Percentiles rank a stretch among this genome's conserved stretches.
Evolutionary conservation across 2,113 vertebrate genomes (phyloP).

Genomic region (Emydura subglobosa): DNA sequence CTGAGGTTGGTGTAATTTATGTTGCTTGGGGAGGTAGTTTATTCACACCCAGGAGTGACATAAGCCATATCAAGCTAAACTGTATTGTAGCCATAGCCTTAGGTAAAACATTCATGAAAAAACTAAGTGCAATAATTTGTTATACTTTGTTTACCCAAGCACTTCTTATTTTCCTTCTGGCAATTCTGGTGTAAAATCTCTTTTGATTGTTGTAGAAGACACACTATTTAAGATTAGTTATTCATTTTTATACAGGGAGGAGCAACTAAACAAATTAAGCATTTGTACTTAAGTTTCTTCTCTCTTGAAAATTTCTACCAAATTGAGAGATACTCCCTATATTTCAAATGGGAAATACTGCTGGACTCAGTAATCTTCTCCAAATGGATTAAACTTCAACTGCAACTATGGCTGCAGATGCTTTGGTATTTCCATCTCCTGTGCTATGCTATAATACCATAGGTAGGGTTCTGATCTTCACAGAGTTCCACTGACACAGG

Average conservation of each 20-base stretch:
- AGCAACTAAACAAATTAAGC: background rate
- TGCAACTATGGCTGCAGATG: background rate
- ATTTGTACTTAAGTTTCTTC: background rate
- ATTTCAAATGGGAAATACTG: background rate
- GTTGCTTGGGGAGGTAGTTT: too few relatives aligned
- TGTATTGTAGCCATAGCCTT: too few relatives aligned
- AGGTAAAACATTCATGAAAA: background rate
- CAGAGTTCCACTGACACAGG: background rate
- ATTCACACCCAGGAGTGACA: too few relatives aligned
- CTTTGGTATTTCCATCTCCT: background rate
- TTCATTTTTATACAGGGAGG: background rate
- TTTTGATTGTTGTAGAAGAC: background rate
- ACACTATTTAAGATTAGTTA: background rate
- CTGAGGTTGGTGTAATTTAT: too few relatives aligned
- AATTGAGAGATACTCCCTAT: background rate
- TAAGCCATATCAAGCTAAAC: too few relatives aligned
- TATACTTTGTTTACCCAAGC: background rate
- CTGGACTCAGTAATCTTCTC: background rate
- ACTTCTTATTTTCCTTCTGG: background rate
- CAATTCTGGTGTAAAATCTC: background rate
- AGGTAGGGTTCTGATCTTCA: conserved; percentile 2
- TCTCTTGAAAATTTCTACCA: background rate
- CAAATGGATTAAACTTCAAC: background rate
- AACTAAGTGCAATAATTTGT: background rate
- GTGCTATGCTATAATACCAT: background rate